These are phyloP conservation scores for Lota lota DNA, from an alignment of 2,113 vertebrate genomes.

Conservation along the genomic window DNA sequence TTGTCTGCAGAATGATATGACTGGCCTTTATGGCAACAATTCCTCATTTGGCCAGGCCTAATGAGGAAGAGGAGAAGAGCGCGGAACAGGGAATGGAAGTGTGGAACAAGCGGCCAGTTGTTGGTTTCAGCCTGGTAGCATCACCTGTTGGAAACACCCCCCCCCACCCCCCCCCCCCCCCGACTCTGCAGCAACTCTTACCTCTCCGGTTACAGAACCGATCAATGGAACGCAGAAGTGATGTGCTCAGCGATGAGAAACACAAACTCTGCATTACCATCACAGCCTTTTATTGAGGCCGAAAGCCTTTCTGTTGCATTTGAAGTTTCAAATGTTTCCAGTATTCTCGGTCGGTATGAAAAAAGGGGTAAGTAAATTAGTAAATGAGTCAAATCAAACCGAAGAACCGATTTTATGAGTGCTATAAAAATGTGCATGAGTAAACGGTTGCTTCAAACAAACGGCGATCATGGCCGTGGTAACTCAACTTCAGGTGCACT, in stretches of 20 bases:
- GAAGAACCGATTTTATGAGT: too few species aligned
- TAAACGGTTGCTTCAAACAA: too few species aligned
- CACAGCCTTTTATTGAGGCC: conserved; percentile 41
- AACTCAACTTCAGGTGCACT: too few species aligned
- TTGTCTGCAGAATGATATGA: conserved; percentile 22
- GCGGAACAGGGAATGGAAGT: not conserved
- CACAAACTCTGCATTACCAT: conserved; percentile 59
- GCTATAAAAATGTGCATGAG: too few species aligned
- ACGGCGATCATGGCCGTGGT: too few species aligned
- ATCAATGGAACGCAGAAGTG: conserved; percentile 60
- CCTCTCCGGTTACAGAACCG: conserved; percentile 53
- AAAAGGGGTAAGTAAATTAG: conserved; percentile 10
- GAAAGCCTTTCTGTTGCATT: not conserved
- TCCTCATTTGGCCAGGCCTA: not conserved
- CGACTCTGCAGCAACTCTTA: conserved; percentile 37
- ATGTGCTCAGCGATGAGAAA: conserved; percentile 62
- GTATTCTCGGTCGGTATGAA: conserved; percentile 3
- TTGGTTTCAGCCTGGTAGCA: conserved; percentile 8
- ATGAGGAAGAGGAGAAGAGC: too few species aligned
- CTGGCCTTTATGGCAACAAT: conserved; percentile 17
- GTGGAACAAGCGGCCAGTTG: not conserved
- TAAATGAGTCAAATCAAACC: not conserved
- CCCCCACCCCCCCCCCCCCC: conserved; percentile 21
- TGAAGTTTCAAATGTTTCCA: too few species aligned
- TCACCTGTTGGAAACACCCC: conserved; percentile 18